A percentile compares a stretch with the other conserved stretches of the same genome.
phyloP scores from a whole-genome alignment of 2,797 vertebrate genomes.

The Novumbra hubbsi region DNA sequence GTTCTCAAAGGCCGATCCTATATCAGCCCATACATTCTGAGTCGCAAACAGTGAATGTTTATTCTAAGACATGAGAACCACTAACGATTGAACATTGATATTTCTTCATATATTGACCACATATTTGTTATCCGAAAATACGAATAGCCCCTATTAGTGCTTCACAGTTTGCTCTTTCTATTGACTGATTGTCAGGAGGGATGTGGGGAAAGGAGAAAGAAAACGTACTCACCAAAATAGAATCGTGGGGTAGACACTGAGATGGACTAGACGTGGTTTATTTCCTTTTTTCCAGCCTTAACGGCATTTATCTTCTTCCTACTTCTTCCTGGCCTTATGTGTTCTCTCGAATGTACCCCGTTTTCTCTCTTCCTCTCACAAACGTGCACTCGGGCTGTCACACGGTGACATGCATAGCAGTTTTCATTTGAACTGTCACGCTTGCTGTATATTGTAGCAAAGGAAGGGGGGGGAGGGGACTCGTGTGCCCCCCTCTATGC shows the following conservation, averaged over 20 bases:
- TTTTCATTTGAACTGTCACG: constrained; percentile 29
- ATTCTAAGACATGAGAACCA: background rate
- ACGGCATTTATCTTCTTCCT: constrained; percentile 1
- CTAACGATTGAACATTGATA: background rate
- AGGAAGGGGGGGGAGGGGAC: constrained; percentile 56
- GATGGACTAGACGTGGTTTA: background rate
- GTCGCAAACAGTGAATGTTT: background rate
- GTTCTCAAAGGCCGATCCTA: background rate
- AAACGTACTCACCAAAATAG: background rate
- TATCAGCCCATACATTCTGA: background rate
- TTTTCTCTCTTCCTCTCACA: constrained; percentile 9
- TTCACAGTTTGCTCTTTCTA: background rate
- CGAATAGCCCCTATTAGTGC: background rate
- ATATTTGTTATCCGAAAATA: background rate
- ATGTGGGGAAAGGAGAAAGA: background rate
- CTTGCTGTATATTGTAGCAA: constrained; percentile 49
- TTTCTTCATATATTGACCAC: background rate
- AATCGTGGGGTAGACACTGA: background rate
- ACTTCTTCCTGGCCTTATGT: background rate
- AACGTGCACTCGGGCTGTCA: background rate
- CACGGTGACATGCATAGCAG: constrained; percentile 4
- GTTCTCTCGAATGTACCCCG: background rate
- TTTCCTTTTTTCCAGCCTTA: background rate
- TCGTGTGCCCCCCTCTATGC: constrained; percentile 22
- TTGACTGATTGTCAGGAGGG: background rate